These are phyloP conservation scores for Erebia palarica DNA, from an alignment of 2,888 invertebrate genomes.

Conservation along the genomic window DNA sequence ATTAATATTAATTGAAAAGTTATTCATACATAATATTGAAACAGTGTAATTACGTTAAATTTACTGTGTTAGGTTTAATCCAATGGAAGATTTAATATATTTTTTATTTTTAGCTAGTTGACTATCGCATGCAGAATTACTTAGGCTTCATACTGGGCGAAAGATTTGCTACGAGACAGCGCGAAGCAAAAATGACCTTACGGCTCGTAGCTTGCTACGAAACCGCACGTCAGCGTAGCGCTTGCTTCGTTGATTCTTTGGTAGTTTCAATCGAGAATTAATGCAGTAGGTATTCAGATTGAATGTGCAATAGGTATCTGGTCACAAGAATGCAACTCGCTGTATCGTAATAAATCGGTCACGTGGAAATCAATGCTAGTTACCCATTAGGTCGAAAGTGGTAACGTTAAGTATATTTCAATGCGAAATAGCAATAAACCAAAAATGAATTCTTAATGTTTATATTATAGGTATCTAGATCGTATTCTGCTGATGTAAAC, in stretches of 20 bases:
- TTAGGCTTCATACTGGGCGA: slow-evolving; percentile 24
- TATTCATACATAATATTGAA: slow-evolving; percentile 79
- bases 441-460: slow-evolving; percentile 78
- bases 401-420: slow-evolving; percentile 59
- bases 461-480: slow-evolving; percentile 75
- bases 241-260: too few relatives aligned
- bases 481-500: slow-evolving; percentile 80
- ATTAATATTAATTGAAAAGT: slow-evolving; percentile 73
- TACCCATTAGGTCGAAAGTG: slow-evolving; percentile 58
- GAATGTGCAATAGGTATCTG: background rate
- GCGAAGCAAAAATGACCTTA: background rate
- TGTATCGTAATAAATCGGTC: slow-evolving; percentile 16
- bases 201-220: slow-evolving; percentile 3
- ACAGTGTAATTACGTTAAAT: slow-evolving; percentile 72
- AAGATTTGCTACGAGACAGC: background rate
- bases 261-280: background rate
- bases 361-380: slow-evolving; percentile 56
- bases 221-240: background rate
- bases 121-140: slow-evolving; percentile 68
- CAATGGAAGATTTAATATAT: slow-evolving; percentile 78
- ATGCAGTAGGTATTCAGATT: background rate
- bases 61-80: slow-evolving; percentile 74
- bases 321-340: background rate
- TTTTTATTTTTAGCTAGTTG: slow-evolving; percentile 82
- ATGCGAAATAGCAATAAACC: slow-evolving; percentile 81